Evolutionary conservation across 1,140 invertebrate species (phyloP).

Genomic region (Caenorhabditis latens): DNA sequence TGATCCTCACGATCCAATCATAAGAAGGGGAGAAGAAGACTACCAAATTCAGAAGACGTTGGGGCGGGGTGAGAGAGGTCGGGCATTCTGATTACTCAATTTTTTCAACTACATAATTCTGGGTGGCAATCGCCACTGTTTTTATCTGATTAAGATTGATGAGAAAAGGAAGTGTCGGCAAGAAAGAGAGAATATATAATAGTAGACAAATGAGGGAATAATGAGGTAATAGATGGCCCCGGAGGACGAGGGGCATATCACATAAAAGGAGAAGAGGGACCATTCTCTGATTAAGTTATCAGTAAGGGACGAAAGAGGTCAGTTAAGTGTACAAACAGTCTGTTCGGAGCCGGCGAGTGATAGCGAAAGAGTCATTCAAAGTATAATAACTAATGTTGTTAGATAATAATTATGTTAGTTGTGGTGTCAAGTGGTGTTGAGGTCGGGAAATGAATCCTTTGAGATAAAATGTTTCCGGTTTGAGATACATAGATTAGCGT

Average conservation of each 20-base stretch:
- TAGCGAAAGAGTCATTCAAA: background rate
- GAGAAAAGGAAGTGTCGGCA: conserved; percentile 39
- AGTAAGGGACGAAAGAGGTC: background rate
- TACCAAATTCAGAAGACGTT: conserved; percentile 8
- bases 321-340: conserved; percentile 10
- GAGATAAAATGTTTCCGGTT: conserved; percentile 8
- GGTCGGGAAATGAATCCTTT: no score
- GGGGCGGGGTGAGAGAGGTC: background rate
- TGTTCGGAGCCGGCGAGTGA: background rate
- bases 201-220: conserved; percentile 33
- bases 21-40: background rate
- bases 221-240: background rate
- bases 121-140: conserved; percentile 25
- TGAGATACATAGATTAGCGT: no score
- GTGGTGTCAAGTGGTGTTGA: background rate
- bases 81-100: conserved; percentile 24
- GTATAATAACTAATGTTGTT: background rate
- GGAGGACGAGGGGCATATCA: background rate
- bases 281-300: background rate
- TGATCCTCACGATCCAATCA: conserved; percentile 6
- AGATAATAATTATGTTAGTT: background rate
- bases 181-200: background rate
- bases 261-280: background rate
- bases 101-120: conserved; percentile 20
- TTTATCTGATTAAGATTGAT: conserved; percentile 50